Base-by-base conservation (phyloP, 2,888 invertebrate species). In the Tipula unca region DNA sequence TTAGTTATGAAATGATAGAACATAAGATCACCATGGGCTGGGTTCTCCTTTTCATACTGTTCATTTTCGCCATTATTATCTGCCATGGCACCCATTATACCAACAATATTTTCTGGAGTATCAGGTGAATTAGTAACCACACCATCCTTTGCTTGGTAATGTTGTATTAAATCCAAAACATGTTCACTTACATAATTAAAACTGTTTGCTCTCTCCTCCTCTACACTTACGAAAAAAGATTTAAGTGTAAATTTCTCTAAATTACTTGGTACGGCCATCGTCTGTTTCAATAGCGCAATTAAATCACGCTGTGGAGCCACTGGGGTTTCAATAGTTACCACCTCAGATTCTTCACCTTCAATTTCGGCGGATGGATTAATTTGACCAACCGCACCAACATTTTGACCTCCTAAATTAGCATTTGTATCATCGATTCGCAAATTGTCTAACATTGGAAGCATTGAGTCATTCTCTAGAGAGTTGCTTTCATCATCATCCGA, bases 1-100 rank as follows among this genome's bases (percentile, higher is more conserved):
- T 94, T 93, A 82, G 94, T 93, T 29, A 95, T 90, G 89, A 97
- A 97, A 86, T 95, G 93, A 90, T 97, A 95, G 89, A 96, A 97
- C 90, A 95, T 92, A 87, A 94, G 92, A 90, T 97, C 97, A 0
- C 97, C 97, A 89, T 97, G 97, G 35, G 94, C 92, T 0, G 97
- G 96, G 85, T 93, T 89, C 0, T 93, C 92, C 88, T 95, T 96
- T 88, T 97, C 97, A 89, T 97, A 97, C 29, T 93, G 92, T 88
- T 97, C 97, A 13, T 92, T 92, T 8, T 89, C 90, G 13, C 86
- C 86, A 48, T 86, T 86, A 13, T 88, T 89, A 6, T 85, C 87
- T 39, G 87, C 88, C 14, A 86, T 87, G 2, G 87, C 88, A 10
- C 87, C 86, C 13, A 42, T 35, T 85, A 29, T 35, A 4, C 86